These are phyloP conservation scores for Drosophila sucinea DNA, from an alignment of 1,140 invertebrate species.

Conservation along the genomic window DNA sequence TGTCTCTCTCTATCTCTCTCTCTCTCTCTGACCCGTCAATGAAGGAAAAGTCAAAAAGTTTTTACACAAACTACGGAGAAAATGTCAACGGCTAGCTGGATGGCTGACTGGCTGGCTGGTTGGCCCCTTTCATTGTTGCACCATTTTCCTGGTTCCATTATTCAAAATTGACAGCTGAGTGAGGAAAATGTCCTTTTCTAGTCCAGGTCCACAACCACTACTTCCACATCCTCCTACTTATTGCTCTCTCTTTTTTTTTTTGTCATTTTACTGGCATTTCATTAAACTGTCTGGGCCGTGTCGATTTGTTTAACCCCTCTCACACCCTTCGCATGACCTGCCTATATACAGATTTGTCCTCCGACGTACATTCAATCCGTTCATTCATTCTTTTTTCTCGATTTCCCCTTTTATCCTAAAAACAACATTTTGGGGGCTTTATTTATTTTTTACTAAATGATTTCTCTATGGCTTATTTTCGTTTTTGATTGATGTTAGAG, in stretches of 20 bases:
- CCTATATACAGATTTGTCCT: neutral
- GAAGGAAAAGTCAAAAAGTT: constrained; percentile 55
- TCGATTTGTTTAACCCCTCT: constrained; percentile 13
- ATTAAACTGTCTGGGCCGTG: constrained; percentile 49
- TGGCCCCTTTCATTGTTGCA: constrained; percentile 59
- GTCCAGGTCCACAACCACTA: constrained; percentile 14
- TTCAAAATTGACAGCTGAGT: constrained; percentile 81
- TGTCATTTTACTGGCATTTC: constrained; percentile 43
- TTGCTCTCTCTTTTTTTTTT: constrained; percentile 21
- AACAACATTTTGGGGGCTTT: constrained; percentile 45
- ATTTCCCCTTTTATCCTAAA: constrained; percentile 64
- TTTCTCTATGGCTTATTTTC: constrained; percentile 10
- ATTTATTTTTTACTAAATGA: constrained; percentile 25
- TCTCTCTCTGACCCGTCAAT: constrained; percentile 12
- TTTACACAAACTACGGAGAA: constrained; percentile 73
- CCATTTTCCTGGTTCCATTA: constrained; percentile 75
- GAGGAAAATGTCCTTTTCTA: constrained; percentile 66
- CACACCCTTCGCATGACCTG: constrained; percentile 4
- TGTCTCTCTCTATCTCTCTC: constrained; percentile 17
- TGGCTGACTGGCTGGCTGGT: too few species aligned
- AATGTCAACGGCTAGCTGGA: constrained; percentile 56
- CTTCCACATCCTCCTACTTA: constrained; percentile 7
- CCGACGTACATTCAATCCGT: neutral
- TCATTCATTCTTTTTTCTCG: constrained; percentile 16
- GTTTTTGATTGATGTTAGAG: constrained; percentile 28